Percentiles rank a stretch among this genome's conserved stretches.
Evolutionary conservation across 1,140 invertebrate genomes (phyloP).

Genomic region (Drosophila prosaltans): DNA sequence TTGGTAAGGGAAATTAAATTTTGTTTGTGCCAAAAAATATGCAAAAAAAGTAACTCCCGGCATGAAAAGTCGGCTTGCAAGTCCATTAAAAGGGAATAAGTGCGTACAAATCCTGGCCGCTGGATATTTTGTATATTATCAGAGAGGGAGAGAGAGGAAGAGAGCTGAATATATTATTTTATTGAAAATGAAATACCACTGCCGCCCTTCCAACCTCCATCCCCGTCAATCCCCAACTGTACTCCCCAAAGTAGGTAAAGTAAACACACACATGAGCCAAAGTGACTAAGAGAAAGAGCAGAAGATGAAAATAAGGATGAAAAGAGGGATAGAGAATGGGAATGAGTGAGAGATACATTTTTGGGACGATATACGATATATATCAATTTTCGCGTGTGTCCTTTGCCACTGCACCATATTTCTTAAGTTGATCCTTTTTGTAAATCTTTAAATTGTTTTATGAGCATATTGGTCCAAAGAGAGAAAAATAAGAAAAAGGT

Average conservation of each 20-base stretch:
- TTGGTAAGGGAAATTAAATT: conserved; percentile 1
- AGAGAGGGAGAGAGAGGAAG: conserved; percentile 20
- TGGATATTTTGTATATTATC: conserved; percentile 77
- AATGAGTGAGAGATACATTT: conserved; percentile 1
- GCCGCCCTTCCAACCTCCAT: not conserved
- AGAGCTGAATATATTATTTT: conserved; percentile 69
- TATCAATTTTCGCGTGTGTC: conserved; percentile 48
- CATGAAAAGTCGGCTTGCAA: conserved; percentile 36
- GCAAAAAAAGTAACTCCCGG: conserved; percentile 18
- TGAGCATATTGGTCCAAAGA: conserved; percentile 64
- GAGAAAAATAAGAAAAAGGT: not conserved
- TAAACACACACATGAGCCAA: conserved; percentile 63
- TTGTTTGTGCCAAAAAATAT: conserved; percentile 20
- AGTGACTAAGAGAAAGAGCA: conserved; percentile 2
- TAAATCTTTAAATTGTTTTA: conserved; percentile 81
- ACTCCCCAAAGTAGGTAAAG: conserved; percentile 49
- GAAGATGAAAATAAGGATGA: conserved; percentile 29
- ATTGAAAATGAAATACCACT: conserved; percentile 68
- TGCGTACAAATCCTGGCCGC: conserved; percentile 76
- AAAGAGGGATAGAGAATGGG: conserved; percentile 24
- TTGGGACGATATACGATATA: not conserved
- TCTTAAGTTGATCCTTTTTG: conserved; percentile 69
- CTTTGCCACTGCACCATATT: conserved; percentile 57
- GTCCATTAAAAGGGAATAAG: conserved; percentile 81
- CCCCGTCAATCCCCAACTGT: not conserved